A percentile compares a stretch with the other conserved stretches of the same genome.
phyloP scores from a whole-genome alignment of 2,113 vertebrate species.

The Typhlomys cinereus region DNA sequence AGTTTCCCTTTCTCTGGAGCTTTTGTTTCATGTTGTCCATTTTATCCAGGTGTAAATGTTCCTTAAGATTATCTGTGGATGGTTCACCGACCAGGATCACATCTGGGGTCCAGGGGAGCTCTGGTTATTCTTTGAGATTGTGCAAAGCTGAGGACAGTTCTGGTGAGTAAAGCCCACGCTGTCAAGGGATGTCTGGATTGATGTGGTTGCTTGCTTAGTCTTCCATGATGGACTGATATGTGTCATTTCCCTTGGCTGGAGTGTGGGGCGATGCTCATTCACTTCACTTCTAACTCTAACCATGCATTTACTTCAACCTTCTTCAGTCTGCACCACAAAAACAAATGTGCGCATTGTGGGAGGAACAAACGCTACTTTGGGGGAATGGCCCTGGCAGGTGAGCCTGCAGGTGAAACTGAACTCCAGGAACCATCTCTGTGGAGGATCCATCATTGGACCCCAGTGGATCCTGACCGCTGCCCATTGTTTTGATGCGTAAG shows the following conservation, averaged over 20 bases:
- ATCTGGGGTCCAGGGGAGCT: constrained; percentile 59
- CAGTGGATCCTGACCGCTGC: constrained; percentile 88
- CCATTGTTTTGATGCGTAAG: constrained; percentile 85
- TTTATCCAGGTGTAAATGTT: constrained; percentile 79
- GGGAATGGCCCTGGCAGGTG: constrained; percentile 90
- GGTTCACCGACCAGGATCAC: constrained; percentile 84
- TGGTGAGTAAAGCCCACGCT: constrained; percentile 74
- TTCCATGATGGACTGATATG: neutral
- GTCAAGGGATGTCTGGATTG: neutral
- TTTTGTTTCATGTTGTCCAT: neutral
- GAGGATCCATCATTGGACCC: constrained; percentile 85
- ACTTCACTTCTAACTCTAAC: neutral
- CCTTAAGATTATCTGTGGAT: constrained; percentile 81
- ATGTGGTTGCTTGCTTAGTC: neutral
- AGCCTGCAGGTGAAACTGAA: constrained; percentile 80
- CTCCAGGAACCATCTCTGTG: constrained; percentile 80
- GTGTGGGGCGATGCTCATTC: neutral
- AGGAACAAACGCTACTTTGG: constrained; percentile 79
- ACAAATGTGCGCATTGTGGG: constrained; percentile 76
- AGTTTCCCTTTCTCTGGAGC: neutral
- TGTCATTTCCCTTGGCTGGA: neutral
- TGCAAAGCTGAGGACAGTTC: constrained; percentile 71
- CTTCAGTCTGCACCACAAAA: constrained; percentile 65
- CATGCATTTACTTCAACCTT: neutral
- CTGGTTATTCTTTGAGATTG: constrained; percentile 87